Base-by-base conservation (phyloP, 1,140 invertebrate species). In the Plectus sambesii region DNA sequence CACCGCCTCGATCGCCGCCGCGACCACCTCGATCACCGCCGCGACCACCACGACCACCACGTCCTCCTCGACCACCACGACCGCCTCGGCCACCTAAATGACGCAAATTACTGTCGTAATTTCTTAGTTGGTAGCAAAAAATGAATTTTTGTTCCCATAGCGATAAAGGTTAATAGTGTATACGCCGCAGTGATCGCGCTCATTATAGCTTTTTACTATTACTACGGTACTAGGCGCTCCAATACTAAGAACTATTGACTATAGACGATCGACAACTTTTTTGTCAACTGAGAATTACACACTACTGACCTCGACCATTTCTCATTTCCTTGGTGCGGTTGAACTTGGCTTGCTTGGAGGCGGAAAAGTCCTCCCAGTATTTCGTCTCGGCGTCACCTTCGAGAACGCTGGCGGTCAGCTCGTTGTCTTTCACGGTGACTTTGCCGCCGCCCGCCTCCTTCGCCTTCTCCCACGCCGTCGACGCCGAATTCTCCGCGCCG, bases 351-450 rank as follows among this genome's bases (percentile, higher is more conserved):
- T 37, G 9, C 42, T 62, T 60, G 24, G 44, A 33, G 29, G 54
- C 55, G 5, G 47, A 57, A 39, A 69, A 67, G 8, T 68, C 63
- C 5, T 48, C 49, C 67, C 66, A 70, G 37, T 68, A 69, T 30
- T 55, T 53, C 17, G 62, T 53, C 37, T 79, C 77, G 8, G 80
- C 80, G 65, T 82, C 80, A 62, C 84, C 82, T n/a, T 82, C 80
- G 3, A 81, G 80, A 69, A 81, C 81, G 55, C 76, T 76, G 8
- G 77, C 76, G 5, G 77, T 75, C 23, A 84, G 59, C 46, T 83
- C 78, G 27, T 82, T 63, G 66, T 80, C 81, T 59, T 83, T 80
- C 41, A 76, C 76, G 61, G 73, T 70, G 35, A 81, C 72, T 53
- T 74, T 50, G 23, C 54, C 44, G 17, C 57, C 68, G 40, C 54